phyloP scores from a whole-genome alignment of 2,888 invertebrate genomes.

The Pycnomerus fuliginosus region DNA sequence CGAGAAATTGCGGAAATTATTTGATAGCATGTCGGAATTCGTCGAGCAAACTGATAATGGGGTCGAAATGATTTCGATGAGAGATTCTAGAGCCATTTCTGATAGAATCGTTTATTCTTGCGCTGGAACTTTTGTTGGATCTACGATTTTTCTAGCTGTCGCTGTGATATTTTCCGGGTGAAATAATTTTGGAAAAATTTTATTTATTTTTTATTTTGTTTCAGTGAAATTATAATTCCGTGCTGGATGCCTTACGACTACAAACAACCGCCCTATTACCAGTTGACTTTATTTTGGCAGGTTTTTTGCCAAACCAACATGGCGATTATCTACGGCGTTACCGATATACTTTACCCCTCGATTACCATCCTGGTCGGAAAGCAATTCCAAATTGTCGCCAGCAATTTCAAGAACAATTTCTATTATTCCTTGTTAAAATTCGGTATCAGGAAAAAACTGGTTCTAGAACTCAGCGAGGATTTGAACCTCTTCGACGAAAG shows the following conservation, averaged over 20 bases:
- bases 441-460: no score
- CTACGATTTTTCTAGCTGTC: background rate
- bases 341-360: constrained; percentile 1
- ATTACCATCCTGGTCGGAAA: background rate
- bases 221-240: background rate
- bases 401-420: constrained; percentile 3
- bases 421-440: no score
- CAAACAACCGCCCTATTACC: background rate
- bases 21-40: constrained; percentile 1
- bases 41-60: constrained; percentile 1
- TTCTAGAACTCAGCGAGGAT: no score
- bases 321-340: background rate
- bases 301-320: background rate
- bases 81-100: background rate
- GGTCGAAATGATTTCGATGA: constrained; percentile 1
- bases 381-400: constrained; percentile 1
- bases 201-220: background rate
- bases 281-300: constrained; percentile 3
- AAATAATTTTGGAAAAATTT: background rate
- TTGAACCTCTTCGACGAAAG: no score
- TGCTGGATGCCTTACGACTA: constrained; percentile 4
- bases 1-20: background rate
- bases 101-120: background rate
- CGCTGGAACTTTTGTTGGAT: background rate
- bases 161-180: no score